Evolutionary conservation across 2,888 invertebrate genomes (phyloP).

Genomic region (Alloplasta piceator): DNA sequence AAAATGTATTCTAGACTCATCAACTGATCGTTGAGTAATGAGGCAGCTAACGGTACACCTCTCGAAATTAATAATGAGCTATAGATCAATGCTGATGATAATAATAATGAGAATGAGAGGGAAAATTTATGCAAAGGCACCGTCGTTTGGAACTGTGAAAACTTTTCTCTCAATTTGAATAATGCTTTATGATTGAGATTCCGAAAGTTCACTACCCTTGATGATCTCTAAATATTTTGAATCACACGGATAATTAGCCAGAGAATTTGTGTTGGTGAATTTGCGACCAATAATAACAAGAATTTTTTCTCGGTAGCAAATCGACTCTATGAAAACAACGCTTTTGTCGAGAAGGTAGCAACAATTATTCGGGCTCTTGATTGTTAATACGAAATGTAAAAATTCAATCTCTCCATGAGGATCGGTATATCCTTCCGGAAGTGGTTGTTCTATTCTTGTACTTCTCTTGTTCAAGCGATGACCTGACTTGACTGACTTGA

Average conservation of each 20-base stretch:
- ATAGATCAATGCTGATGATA: too few relatives aligned
- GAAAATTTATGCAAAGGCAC: conserved; percentile 19
- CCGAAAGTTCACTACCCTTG: background rate
- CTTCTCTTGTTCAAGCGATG: conserved; percentile 1
- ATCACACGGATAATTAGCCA: conserved; percentile 22
- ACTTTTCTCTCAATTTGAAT: conserved; percentile 35
- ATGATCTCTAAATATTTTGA: conserved; percentile 4
- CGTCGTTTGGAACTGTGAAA: conserved; percentile 20
- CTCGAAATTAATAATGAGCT: too few relatives aligned
- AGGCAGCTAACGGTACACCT: too few relatives aligned
- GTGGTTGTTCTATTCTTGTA: background rate
- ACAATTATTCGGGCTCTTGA: conserved; percentile 12
- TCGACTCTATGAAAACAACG: conserved; percentile 7
- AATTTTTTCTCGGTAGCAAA: conserved; percentile 1
- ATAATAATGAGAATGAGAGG: conserved; percentile 7
- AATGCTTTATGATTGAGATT: conserved; percentile 29
- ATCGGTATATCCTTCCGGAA: conserved; percentile 8
- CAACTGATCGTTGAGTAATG: too few relatives aligned
- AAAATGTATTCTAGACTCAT: too few relatives aligned
- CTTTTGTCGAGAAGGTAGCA: conserved; percentile 3
- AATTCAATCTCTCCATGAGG: conserved; percentile 4
- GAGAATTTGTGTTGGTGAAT: background rate
- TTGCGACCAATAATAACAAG: conserved; percentile 23
- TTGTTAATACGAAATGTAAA: background rate
- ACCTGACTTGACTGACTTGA: background rate